Evolutionary conservation across 1,140 invertebrate species (phyloP).

Genomic region (Lordiphosa mommai): DNA sequence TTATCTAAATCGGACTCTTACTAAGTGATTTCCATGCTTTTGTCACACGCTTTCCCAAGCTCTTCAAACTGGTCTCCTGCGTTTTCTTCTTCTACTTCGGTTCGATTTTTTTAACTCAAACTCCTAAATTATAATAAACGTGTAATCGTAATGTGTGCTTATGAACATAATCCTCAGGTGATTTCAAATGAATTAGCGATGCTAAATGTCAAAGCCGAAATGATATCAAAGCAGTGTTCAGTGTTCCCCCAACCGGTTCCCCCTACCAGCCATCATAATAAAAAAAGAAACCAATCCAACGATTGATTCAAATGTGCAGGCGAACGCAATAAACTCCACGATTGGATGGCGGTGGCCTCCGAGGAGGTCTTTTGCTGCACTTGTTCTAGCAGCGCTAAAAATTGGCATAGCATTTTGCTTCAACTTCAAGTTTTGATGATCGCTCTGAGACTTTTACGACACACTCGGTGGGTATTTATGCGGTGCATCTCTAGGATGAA

Average conservation of each 20-base stretch:
- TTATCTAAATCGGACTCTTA: slow-evolving; percentile 9
- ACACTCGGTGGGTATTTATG: slow-evolving; percentile 73
- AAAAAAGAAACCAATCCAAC: slow-evolving; percentile 32
- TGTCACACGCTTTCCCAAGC: slow-evolving; percentile 35
- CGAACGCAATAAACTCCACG: slow-evolving; percentile 50
- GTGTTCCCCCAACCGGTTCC: slow-evolving; percentile 42
- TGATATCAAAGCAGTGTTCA: slow-evolving; percentile 56
- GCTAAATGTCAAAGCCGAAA: slow-evolving; percentile 70
- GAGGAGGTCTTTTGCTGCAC: slow-evolving; percentile 46
- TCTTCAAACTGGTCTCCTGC: slow-evolving; percentile 5
- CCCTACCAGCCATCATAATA: slow-evolving; percentile 39
- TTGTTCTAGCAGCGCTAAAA: slow-evolving; percentile 62
- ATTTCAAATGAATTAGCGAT: slow-evolving; percentile 77
- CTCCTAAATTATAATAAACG: slow-evolving; percentile 79
- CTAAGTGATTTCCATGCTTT: slow-evolving; percentile 31
- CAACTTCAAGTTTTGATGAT: slow-evolving; percentile 47
- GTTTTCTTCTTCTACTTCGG: background rate
- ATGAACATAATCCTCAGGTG: slow-evolving; percentile 75
- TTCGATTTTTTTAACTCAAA: slow-evolving; percentile 27
- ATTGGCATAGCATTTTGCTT: slow-evolving; percentile 59
- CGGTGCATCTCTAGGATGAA: slow-evolving; percentile 46
- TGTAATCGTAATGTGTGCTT: slow-evolving; percentile 79
- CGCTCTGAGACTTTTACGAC: slow-evolving; percentile 62
- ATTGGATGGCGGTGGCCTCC: background rate
- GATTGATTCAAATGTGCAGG: slow-evolving; percentile 74